Conservation (phyloP, 2,888 invertebrate species). For the Chironomus tentans region DNA sequence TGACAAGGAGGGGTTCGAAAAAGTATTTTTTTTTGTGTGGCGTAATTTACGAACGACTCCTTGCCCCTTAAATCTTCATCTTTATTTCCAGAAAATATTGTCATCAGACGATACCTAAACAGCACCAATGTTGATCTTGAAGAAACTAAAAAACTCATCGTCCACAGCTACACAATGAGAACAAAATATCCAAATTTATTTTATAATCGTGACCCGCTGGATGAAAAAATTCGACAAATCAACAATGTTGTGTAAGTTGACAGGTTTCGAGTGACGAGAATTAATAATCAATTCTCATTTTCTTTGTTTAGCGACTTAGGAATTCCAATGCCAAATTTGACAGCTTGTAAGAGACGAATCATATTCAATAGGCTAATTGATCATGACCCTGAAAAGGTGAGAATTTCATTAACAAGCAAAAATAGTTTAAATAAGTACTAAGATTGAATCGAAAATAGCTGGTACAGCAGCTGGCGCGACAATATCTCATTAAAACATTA, state of each 20-base stretch:
- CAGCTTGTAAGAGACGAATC: slow-evolving; percentile 56
- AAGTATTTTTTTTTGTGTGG: no score
- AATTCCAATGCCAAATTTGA: slow-evolving; percentile 55
- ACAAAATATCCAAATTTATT: slow-evolving; percentile 47
- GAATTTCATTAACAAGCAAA: neutral
- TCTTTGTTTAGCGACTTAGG: slow-evolving; percentile 6
- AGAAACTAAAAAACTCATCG: slow-evolving; percentile 35
- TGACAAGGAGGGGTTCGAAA: no score
- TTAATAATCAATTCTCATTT: neutral
- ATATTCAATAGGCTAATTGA: slow-evolving; percentile 57
- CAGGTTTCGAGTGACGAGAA: neutral
- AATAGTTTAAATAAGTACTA: neutral
- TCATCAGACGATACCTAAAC: slow-evolving; percentile 35
- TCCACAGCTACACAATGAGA: slow-evolving; percentile 42
- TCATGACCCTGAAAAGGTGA: slow-evolving; percentile 47
- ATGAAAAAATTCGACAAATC: slow-evolving; percentile 29
- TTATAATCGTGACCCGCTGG: slow-evolving; percentile 43
- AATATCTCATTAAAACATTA: no score
- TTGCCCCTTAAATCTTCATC: neutral
- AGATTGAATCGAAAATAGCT: neutral
- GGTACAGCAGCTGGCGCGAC: neutral
- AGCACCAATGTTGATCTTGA: slow-evolving; percentile 34
- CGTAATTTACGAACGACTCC: no score
- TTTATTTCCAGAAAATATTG: slow-evolving; percentile 32
- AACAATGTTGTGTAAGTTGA: slow-evolving; percentile 15